Base-by-base conservation (phyloP, 1,140 invertebrate species). In the Anoplolepis gracilipes region DNA sequence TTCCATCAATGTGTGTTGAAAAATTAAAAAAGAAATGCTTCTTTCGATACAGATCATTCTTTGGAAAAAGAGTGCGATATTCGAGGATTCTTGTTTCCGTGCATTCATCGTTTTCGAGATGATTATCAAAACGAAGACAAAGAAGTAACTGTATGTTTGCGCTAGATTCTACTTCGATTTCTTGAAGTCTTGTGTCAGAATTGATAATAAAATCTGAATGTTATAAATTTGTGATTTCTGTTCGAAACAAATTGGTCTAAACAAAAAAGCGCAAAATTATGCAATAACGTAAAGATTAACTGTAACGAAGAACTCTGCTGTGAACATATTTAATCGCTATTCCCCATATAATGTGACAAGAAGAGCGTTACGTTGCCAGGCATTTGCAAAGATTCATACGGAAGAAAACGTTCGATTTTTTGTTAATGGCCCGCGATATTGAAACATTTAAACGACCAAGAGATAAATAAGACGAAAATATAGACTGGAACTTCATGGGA, bases 381-480 rank as follows among this genome's bases (percentile, higher is more conserved):
- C 55, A 36, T 79, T 69, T 79, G 30, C 42, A 81, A 19, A 65
- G 36, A 72, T 28, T 39, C n/a, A 28, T 13, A 39, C 13, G 39
- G 87, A 75, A 61, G 79, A 69, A 65, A 55, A 81, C 33, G 69
- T 79, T 28, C 55, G 59, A 85, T 84, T 90, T 67, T 57, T 30
- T 59, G 42, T 46, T 67, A 61, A 86, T 88, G 73, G 62, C 7
- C 28, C 30, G 42, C 30, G 7, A 79, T 28, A 49, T 49, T 19
- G 65, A 86, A 62, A 59, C 55, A 64, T n/a, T 67, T n/a, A 39
- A 89, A 22, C 49, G 46, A 73, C 77, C 39, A 72, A 85, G 62
- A 87, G 70, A 87, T 82, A 87, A 85, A 89, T 59, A 59, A 87
- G 30, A 49, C 10, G 73, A 70, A 81, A 81, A 70, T 65, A 53